phyloP scores from a whole-genome alignment of 1,140 invertebrate genomes.

The Cepaea nemoralis region DNA sequence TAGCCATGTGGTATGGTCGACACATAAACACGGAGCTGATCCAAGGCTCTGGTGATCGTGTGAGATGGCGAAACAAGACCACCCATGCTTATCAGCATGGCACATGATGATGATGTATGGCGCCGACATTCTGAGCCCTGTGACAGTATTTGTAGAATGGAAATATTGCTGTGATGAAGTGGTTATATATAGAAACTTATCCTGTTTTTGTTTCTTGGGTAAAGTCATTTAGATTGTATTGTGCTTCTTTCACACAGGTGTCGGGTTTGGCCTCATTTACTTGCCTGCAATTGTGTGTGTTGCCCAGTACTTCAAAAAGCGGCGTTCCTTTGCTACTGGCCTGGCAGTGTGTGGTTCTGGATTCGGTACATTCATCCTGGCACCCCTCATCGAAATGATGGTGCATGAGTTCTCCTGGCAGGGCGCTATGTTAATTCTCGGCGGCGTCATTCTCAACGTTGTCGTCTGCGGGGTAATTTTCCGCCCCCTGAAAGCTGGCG shows the following conservation, averaged over 20 bases:
- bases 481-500: conserved; percentile 76
- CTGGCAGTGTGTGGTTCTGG: conserved; percentile 77
- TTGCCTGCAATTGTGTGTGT: conserved; percentile 93
- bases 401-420: conserved; percentile 64
- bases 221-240: neutral
- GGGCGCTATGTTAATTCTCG: conserved; percentile 82
- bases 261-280: conserved; percentile 91
- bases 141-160: too few species aligned
- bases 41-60: too few species aligned
- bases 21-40: too few species aligned
- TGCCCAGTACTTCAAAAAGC: conserved; percentile 93
- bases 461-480: conserved; percentile 84
- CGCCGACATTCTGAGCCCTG: too few species aligned
- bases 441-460: conserved; percentile 83
- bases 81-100: too few species aligned
- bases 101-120: too few species aligned
- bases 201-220: too few species aligned
- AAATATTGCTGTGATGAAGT: too few species aligned
- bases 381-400: conserved; percentile 61
- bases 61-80: too few species aligned
- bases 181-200: too few species aligned
- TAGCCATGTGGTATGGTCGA: too few species aligned
- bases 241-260: conserved; percentile 76
- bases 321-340: conserved; percentile 89
- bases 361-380: conserved; percentile 68